phyloP scores from a whole-genome alignment of 2,797 vertebrate species.

The Peromyscus melanophrys region DNA sequence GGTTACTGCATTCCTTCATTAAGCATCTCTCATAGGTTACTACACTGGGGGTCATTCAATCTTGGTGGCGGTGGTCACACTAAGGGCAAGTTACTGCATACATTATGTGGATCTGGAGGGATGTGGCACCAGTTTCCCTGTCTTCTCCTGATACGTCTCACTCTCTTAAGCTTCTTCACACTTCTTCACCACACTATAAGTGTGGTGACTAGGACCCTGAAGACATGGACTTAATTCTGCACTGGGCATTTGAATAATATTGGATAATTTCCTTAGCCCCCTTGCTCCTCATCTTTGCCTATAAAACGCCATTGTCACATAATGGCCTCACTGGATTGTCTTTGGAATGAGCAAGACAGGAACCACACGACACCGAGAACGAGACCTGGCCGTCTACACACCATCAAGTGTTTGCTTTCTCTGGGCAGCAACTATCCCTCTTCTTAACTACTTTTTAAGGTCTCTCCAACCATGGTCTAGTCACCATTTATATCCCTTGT shows the following conservation, averaged over 20 bases:
- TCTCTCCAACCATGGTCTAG: not conserved
- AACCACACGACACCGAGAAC: not conserved
- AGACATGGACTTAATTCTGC: conserved; percentile 2
- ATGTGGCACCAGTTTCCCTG: not conserved
- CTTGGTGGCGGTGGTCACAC: not conserved
- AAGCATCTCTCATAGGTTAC: not conserved
- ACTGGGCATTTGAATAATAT: not conserved
- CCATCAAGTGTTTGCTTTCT: not conserved
- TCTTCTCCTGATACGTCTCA: not conserved
- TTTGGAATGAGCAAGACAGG: not conserved
- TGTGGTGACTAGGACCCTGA: conserved; percentile 1
- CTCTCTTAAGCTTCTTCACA: not conserved
- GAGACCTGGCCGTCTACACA: not conserved
- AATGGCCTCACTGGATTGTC: not conserved
- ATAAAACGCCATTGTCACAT: not conserved
- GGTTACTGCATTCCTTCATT: not conserved
- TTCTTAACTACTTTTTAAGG: not conserved
- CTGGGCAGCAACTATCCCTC: not conserved
- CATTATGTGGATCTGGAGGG: not conserved
- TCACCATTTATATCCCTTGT: not conserved
- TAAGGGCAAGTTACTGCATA: not conserved
- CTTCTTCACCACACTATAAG: not conserved
- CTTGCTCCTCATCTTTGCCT: not conserved
- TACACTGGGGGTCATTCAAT: too few species aligned
- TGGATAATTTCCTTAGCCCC: not conserved